Conservation (phyloP, 1,140 invertebrate species). For the Episyrphus balteatus region DNA sequence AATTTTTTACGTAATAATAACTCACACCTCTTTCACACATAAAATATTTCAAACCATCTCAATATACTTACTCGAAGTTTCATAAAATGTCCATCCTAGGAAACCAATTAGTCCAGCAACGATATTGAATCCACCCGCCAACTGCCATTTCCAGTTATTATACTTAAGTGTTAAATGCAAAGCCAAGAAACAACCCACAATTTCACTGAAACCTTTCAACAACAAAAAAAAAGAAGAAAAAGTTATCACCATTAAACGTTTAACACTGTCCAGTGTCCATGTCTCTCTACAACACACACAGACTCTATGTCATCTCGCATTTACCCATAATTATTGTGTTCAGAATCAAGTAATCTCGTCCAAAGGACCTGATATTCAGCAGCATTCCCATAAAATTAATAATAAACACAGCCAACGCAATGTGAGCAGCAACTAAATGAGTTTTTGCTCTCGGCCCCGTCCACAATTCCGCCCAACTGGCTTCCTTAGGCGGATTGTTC, state of each 20-base stretch:
- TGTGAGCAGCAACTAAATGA: conserved; percentile 28
- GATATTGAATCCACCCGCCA: conserved; percentile 33
- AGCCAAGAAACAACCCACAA: conserved; percentile 30
- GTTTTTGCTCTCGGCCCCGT: conserved; percentile 22
- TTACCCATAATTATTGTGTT: conserved; percentile 38
- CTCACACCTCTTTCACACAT: too few species aligned
- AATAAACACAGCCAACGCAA: conserved; percentile 32
- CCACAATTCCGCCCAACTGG: conserved; percentile 28
- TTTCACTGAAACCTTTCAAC: conserved; percentile 28
- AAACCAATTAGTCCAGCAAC: conserved; percentile 34
- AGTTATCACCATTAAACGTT: not conserved
- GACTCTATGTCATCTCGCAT: not conserved
- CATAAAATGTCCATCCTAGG: conserved; percentile 26
- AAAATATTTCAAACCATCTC: too few species aligned
- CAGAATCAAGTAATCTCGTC: conserved; percentile 28
- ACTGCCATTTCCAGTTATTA: conserved; percentile 33
- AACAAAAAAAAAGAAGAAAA: not conserved
- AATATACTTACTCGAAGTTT: conserved; percentile 13
- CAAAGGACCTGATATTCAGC: conserved; percentile 37
- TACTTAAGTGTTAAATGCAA: conserved; percentile 29
- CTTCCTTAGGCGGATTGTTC: conserved; percentile 13
- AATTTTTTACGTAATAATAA: too few species aligned
- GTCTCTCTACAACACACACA: too few species aligned
- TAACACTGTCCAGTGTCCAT: too few species aligned
- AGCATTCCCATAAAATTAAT: conserved; percentile 38